Conservation (phyloP, 2,113 vertebrate species). For the Ivindomyrus marchei region DNA sequence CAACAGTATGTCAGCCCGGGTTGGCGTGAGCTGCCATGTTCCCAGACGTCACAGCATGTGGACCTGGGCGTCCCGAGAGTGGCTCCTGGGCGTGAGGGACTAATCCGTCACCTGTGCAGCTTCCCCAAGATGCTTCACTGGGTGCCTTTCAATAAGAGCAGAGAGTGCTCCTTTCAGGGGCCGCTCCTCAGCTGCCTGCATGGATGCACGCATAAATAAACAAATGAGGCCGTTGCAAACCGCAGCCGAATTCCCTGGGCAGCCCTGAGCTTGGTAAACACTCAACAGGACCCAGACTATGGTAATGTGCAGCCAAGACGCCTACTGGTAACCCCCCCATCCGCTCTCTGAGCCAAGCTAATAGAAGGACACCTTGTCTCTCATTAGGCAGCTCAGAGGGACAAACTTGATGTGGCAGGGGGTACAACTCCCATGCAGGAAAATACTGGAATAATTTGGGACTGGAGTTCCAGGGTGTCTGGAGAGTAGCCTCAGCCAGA, state of each 20-base stretch:
- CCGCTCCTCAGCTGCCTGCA: slow-evolving; percentile 12
- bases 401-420: slow-evolving; percentile 38
- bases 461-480: slow-evolving; percentile 51
- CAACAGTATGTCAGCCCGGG: neutral
- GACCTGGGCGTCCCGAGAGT: neutral
- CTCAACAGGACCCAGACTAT: slow-evolving; percentile 3
- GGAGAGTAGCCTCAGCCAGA: slow-evolving; percentile 63
- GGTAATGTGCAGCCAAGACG: slow-evolving; percentile 29
- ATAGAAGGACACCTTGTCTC: slow-evolving; percentile 55
- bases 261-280: slow-evolving; percentile 17
- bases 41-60: neutral
- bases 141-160: slow-evolving; percentile 17
- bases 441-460: slow-evolving; percentile 46
- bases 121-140: slow-evolving; percentile 27
- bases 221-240: slow-evolving; percentile 18
- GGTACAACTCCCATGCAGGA: slow-evolving; percentile 28
- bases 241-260: neutral
- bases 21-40: slow-evolving; percentile 21
- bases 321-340: slow-evolving; percentile 17
- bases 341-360: slow-evolving; percentile 45
- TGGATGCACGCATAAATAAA: slow-evolving; percentile 30
- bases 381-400: slow-evolving; percentile 56
- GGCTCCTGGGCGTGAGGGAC: slow-evolving; percentile 20
- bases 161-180: slow-evolving; percentile 11
- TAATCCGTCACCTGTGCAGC: slow-evolving; percentile 27